Evolutionary conservation across 2,888 invertebrate genomes (phyloP), one percentile per base, ranked within the genome.

Genomic region (Caenorhabditis doughertyi): DNA sequence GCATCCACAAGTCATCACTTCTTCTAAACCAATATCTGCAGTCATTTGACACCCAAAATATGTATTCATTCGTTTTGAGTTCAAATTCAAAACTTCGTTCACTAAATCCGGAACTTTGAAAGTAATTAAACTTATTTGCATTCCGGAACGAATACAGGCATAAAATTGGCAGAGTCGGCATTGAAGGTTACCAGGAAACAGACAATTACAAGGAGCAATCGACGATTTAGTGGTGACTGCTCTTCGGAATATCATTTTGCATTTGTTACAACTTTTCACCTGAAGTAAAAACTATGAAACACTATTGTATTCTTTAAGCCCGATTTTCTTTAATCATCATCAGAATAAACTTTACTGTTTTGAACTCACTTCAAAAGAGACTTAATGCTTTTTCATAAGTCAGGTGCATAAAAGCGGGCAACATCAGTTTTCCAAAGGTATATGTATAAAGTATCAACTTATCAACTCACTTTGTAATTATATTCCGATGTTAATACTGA

Each of bases 211-310:
- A 3, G 27, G 49, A 27, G 47, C 27, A 5, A 49, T 29, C n/a
- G 27, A 23, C 18, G 18, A 21, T 32, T 47, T n/a, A 11, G 39
- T 32, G 4, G 18, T 27, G 9, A 64, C 18, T 0, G 39, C 64
- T 49, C 64, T 27, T 21, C 64, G 47, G 32, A 64, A 64, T 13
- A 64, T 47, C 64, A 64, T 64, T 47, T 64, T 64, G 32, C 64
- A 64, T 49, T 3, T 27, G 18, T 64, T 64, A 21, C 64, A 64
- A 47, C 64, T 64, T 25, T 9, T 18, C 2, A 49, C 64, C 64
- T 64, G 64, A 13, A 32, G 18, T 9, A 27, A 55, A 16, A 29
- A 11, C n/a, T 8, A 5, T 8, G 16, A 18, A 27, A 16, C 23
- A 23, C 5, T 8, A 49, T 49, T 11, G 3, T 42, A 42, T 7